A percentile compares a stretch with the other conserved stretches of the same genome.
phyloP scores from a whole-genome alignment of 2,797 vertebrate genomes.

The Pangasius krempfi region DNA sequence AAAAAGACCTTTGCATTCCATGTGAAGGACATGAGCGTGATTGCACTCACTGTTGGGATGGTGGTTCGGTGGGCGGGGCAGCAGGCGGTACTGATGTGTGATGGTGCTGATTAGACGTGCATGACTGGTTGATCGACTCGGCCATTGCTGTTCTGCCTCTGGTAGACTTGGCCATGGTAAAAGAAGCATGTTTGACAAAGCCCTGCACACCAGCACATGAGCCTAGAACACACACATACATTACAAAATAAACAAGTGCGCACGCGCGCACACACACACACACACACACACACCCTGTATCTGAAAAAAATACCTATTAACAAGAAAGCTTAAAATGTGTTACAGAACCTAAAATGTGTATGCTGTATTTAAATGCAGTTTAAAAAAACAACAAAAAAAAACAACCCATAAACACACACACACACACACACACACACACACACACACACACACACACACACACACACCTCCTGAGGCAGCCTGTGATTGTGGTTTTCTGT shows the following conservation, averaged over 20 bases:
- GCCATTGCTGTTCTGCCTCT: slow-evolving; percentile 95
- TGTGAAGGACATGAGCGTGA: not conserved
- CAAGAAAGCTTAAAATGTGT: not conserved
- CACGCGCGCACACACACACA: slow-evolving; percentile 22
- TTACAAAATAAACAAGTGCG: slow-evolving; percentile 14
- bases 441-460: not conserved
- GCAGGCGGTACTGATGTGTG: slow-evolving; percentile 85
- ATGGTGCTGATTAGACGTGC: slow-evolving; percentile 86
- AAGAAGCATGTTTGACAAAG: slow-evolving; percentile 92
- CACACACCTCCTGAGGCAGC: slow-evolving; percentile 86
- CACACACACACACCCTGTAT: not conserved
- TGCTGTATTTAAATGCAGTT: not conserved
- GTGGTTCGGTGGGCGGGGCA: slow-evolving; percentile 74
- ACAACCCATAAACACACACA: not conserved
- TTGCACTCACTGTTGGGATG: slow-evolving; percentile 78
- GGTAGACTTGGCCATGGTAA: slow-evolving; percentile 93
- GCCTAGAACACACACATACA: slow-evolving; percentile 73
- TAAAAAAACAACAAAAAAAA: not conserved
- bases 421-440: not conserved
- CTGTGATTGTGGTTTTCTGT: slow-evolving; percentile 85
- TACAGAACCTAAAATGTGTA: not conserved
- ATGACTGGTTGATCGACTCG: slow-evolving; percentile 88
- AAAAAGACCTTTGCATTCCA: not conserved
- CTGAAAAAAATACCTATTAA: not conserved
- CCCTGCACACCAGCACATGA: slow-evolving; percentile 90